Base-by-base conservation (phyloP, 2,888 invertebrate species). In the Acleris literana region DNA sequence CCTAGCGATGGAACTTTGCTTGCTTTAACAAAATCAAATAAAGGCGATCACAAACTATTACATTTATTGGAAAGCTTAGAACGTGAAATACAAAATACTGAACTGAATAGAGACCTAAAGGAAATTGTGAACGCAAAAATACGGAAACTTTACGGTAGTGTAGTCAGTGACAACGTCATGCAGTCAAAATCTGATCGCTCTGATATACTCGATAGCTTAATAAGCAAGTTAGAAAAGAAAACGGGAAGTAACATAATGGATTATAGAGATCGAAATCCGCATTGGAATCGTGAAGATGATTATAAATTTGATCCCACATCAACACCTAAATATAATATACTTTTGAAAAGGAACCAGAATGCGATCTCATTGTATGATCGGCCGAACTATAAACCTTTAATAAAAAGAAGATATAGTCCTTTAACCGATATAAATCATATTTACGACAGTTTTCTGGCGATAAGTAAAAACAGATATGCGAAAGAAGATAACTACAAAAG, bases 81-180 rank as follows among this genome's bases (percentile, higher is more conserved):
- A 70, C 73, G 74, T 74, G 84, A 88, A 81, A 83, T 86, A 0
- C 83, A 82, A 58, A 77, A 85, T 65, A 72, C 84, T 39, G 77
- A 87, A 62, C 68, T 88, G 17, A 74, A 77, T 64, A 77, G 75
- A 3, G 76, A 68, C 5, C 81, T 84, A 68, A 89, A 84, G 74
- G 76, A 85, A 71, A 70, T 86, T 58, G 79, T 89, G 61, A 84
- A 89, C 74, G 80, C 76, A 2, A 90, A 86, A 77, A 79, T 90
- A 18, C 78, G 83, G 63, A 85, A 85, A 77, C 86, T 90, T 61
- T 89, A 89, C 18, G 85, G 78, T 0, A 75, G 72, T 59, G 70
- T 85, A 0, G 72, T 83, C 7, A 80, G 81, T 1, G 78, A 77
- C 54, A 52, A 74, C 16, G 68, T 68, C 22, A 6, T n/a, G 9